Conservation (phyloP, 2,113 vertebrate genomes). For the Etheostoma cragini region DNA sequence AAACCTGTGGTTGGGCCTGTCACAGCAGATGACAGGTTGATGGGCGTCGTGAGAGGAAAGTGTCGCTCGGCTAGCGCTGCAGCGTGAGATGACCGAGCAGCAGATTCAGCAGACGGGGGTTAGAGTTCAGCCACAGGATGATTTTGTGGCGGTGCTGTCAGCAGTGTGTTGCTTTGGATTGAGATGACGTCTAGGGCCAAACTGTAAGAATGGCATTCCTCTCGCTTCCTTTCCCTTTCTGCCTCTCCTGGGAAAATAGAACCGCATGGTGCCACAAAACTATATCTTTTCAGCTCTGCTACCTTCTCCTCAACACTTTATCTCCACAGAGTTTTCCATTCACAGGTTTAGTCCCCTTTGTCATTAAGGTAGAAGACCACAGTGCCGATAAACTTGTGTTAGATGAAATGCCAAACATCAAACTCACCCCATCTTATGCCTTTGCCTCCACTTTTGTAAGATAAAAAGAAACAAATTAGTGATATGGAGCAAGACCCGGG, state of each 20-base stretch:
- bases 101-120: conserved; percentile 52
- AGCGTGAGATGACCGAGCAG: background rate
- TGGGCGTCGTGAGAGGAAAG: conserved; percentile 30
- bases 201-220: conserved; percentile 41
- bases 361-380: conserved; percentile 49
- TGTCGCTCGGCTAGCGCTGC: conserved; percentile 24
- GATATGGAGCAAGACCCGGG: conserved; percentile 58
- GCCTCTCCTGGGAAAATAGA: conserved; percentile 33
- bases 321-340: conserved; percentile 44
- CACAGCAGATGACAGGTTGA: conserved; percentile 46
- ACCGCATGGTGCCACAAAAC: conserved; percentile 42
- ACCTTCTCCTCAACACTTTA: conserved; percentile 50
- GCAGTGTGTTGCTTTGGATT: conserved; percentile 61
- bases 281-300: conserved; percentile 53
- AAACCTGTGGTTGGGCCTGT: conserved; percentile 54
- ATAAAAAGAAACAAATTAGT: conserved; percentile 32
- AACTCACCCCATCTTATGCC: conserved; percentile 37
- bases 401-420: conserved; percentile 54
- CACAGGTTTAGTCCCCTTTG: conserved; percentile 55
- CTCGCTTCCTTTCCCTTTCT: conserved; percentile 37
- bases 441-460: conserved; percentile 26
- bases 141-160: conserved; percentile 60
- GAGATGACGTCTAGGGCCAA: conserved; percentile 54
- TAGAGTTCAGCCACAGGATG: conserved; percentile 51
- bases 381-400: conserved; percentile 61